Percentiles rank a stretch among this genome's conserved stretches.
Conservation (phyloP, 2,113 vertebrate species). For the Cathartes aura region DNA sequence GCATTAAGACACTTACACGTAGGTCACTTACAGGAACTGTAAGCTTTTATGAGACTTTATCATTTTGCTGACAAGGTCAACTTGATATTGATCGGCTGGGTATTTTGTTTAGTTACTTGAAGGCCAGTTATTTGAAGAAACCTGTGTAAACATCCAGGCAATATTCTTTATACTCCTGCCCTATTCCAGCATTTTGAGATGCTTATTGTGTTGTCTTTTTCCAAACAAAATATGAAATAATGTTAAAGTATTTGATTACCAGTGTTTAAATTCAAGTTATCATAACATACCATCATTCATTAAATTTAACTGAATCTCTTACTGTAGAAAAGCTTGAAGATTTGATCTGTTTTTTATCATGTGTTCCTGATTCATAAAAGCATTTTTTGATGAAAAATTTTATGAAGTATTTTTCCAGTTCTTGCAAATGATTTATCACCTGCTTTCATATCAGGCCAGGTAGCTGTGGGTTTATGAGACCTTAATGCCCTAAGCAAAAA, state of each 20-base stretch:
- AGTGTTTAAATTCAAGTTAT: background rate
- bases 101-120: conserved; percentile 42
- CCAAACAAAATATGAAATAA: background rate
- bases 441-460: background rate
- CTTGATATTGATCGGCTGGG: conserved; percentile 78
- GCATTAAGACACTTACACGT: conserved; percentile 43
- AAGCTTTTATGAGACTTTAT: conserved; percentile 78
- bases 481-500: background rate
- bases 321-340: background rate
- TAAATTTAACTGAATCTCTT: background rate
- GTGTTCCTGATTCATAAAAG: background rate
- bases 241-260: background rate
- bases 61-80: conserved; percentile 81
- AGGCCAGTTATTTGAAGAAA: conserved; percentile 25
- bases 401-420: background rate
- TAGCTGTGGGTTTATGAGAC: background rate
- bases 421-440: background rate
- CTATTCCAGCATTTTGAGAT: background rate
- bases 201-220: background rate
- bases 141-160: background rate
- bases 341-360: background rate
- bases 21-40: conserved; percentile 74
- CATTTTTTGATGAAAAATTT: background rate
- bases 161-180: background rate
- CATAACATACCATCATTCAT: background rate